A percentile compares a stretch with the other conserved stretches of the same genome.
These are phyloP conservation scores for Phyllotis vaccarum DNA, from an alignment of 2,797 vertebrate genomes.

Conservation along the genomic window DNA sequence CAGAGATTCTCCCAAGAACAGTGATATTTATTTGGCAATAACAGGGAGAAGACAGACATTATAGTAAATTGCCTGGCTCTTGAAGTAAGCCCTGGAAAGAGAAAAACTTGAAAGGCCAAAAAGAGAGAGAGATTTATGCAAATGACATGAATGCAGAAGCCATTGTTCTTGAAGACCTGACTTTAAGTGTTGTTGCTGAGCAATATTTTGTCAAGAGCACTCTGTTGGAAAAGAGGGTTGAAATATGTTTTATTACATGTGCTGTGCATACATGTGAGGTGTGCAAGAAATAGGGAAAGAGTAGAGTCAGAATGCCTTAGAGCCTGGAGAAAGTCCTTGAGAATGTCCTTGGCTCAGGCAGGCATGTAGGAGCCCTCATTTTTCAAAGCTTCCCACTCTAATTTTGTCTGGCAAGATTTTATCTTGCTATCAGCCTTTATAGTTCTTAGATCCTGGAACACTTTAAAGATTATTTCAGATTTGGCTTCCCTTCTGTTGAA, in stretches of 20 bases:
- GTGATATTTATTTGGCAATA: neutral
- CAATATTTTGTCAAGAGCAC: neutral
- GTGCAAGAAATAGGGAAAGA: neutral
- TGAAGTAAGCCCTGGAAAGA: neutral
- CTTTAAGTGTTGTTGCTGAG: neutral
- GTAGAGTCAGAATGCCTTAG: neutral
- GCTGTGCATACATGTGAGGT: neutral
- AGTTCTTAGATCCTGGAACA: slow-evolving; percentile 29
- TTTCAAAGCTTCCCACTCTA: neutral
- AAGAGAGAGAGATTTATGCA: neutral
- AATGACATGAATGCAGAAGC: neutral
- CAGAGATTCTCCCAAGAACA: neutral
- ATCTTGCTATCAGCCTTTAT: neutral
- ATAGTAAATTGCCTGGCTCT: neutral
- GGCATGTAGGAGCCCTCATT: neutral
- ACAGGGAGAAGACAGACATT: neutral
- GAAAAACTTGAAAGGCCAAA: neutral
- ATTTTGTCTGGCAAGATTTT: neutral
- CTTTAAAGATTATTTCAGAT: slow-evolving; percentile 39
- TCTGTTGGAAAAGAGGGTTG: neutral
- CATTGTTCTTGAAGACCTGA: neutral
- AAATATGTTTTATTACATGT: neutral
- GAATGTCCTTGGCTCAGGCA: neutral
- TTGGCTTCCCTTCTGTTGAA: slow-evolving; percentile 44
- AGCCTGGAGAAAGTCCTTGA: neutral